Conservation (phyloP, 2,888 invertebrate species). For the Stenodema calcarata region DNA sequence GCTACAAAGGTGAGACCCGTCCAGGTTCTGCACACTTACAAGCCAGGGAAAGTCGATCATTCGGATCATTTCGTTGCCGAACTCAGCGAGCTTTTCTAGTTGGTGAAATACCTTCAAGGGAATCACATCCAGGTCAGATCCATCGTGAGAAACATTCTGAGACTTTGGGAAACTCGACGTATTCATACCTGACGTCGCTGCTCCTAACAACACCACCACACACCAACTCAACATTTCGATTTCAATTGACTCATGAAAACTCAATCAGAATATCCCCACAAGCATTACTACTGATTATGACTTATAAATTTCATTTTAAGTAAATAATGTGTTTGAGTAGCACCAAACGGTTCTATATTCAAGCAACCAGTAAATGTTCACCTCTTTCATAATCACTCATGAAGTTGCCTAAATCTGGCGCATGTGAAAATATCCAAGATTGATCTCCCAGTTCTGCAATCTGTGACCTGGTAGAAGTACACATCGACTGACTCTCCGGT, state of each 20-base stretch:
- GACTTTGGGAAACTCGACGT: neutral
- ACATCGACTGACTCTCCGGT: too few relatives aligned
- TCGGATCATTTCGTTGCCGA: neutral
- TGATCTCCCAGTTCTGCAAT: too few relatives aligned
- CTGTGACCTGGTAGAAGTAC: too few relatives aligned
- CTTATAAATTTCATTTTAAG: neutral
- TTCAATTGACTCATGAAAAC: neutral
- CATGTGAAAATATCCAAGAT: too few relatives aligned
- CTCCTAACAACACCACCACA: neutral
- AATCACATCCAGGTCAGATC: neutral
- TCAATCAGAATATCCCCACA: too few relatives aligned
- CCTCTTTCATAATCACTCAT: neutral
- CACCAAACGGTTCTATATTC: neutral
- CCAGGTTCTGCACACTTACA: neutral
- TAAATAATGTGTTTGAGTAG: neutral
- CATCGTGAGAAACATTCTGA: neutral
- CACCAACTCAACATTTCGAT: neutral
- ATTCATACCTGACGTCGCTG: neutral
- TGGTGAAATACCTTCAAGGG: neutral
- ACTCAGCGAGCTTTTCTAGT: neutral
- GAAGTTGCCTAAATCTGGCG: neutral
- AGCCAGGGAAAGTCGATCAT: constrained; percentile 5
- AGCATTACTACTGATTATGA: neutral
- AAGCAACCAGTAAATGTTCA: neutral
- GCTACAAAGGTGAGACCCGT: neutral